Base-by-base conservation (phyloP, 2,888 invertebrate genomes). In the Ametastegia equiseti region DNA sequence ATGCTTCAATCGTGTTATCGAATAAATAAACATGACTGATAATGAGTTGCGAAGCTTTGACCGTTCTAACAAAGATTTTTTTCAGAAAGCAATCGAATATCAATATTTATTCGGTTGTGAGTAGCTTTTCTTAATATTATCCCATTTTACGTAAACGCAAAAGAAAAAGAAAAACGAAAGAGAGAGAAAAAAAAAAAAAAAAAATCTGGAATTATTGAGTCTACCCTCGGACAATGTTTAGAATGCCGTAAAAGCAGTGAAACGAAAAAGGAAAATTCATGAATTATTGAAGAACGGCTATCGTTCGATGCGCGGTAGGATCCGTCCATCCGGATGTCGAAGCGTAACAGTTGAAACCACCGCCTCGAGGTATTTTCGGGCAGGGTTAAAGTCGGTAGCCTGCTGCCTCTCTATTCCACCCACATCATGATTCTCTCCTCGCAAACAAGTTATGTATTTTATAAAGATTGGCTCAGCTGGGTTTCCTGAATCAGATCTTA, bases 181-280 rank as follows among this genome's bases (percentile, higher is more conserved):
- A 54, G 6, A 54, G n/a, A n/a, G n/a, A 19, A 65, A 67, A 39
- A 67, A 9, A 23, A 15, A 1, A 39, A 42, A 11, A 67, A 45
- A 71, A 71, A 71, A 54, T 75, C 54, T 54, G 23, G 23, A 50
- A 54, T 75, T 75, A 54, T 75, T 75, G 50, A 75, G 30, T 36
- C 75, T 30, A 75, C 36, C 75, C 30, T 75, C 36, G 75, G 36
- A 54, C 54, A 54, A 54, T 75, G 75, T 71, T 71, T 71, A 45
- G 71, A 71, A 71, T 71, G 45, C 71, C 71, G 71, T 71, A 71
- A 71, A 71, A 71, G 45, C 71, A 71, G 47, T 47, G 71, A 47
- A 71, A 47, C 71, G 45, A 30, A 71, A 71, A 54, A 50, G 36
- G 54, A 75, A 75, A 75, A 54, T 75, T 75, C 75, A 54, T 54